phyloP scores from a whole-genome alignment of 64 coral and sea anemone species.

The Cladopsammia gracilis region DNA sequence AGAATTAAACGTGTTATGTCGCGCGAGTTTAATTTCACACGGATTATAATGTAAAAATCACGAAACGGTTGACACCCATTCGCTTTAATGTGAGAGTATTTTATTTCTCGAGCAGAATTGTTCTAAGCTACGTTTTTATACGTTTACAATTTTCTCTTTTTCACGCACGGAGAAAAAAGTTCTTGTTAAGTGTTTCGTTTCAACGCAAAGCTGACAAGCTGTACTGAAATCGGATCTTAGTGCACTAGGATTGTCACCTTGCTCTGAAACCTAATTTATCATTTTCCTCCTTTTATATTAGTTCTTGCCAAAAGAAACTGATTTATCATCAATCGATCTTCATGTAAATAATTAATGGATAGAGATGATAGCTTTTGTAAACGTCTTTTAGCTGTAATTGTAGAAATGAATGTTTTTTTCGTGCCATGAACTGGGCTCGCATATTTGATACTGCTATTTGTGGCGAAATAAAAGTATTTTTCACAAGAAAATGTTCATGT shows the following conservation, averaged over 20 bases:
- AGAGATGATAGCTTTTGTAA: slow-evolving; percentile 60
- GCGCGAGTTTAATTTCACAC: slow-evolving; percentile 11
- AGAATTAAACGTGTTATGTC: not conserved
- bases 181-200: not conserved
- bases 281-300: not conserved
- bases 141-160: not conserved
- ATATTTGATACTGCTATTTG: not conserved
- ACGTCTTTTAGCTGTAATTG: slow-evolving; percentile 8
- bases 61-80: slow-evolving; percentile 20
- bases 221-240: not conserved
- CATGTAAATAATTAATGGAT: slow-evolving; percentile 50
- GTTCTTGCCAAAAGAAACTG: slow-evolving; percentile 53
- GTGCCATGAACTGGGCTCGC: not conserved
- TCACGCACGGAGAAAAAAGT: not conserved
- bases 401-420: not conserved
- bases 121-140: not conserved
- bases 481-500: not conserved
- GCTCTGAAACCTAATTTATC: slow-evolving; percentile 19
- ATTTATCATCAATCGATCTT: slow-evolving; percentile 22
- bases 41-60: not conserved
- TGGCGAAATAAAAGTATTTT: slow-evolving; percentile 35
- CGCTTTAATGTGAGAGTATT: not conserved
- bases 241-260: not conserved
- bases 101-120: slow-evolving; percentile 6
- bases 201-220: slow-evolving; percentile 1